Evolutionary conservation across 2,797 vertebrate species (phyloP), one percentile per base, ranked within the genome.

Genomic region (Lophotriccus pileatus): DNA sequence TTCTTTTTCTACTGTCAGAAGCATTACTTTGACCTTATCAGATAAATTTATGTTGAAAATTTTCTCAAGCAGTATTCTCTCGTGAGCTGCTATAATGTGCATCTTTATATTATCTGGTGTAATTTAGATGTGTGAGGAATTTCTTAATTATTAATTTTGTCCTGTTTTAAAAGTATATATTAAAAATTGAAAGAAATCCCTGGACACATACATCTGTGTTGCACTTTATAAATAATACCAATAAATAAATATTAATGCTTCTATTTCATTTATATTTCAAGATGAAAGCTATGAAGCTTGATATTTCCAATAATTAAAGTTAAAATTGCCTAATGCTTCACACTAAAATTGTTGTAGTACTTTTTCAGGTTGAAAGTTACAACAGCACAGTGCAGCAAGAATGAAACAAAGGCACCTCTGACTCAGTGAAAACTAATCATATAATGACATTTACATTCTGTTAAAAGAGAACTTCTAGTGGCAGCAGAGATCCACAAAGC

Each of bases 11-110:
- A 60, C 94, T 97, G 81, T 96, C 96, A 91, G 66, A 59, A 93
- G 85, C 90, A 89, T 95, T 92, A 77, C 83, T 96, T 93, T 97
- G 97, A 97, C 94, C 95, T 97, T 98, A 97, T 96, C 96, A 96
- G 95, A 94, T 88, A 96, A 93, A 95, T 96, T 94, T 96, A 95
- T 96, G 90, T 93, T 89, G 91, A 95, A 84, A 94, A 91, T 92
- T 96, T 97, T 96, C 89, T 87, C 94, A 91, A 95, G 95, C 82
- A 94, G 67, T 93, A 93, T 85, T 95, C 96, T 96, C 92, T 68
- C 1, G 8, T 94, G 95, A 94, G 89, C 91, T 56, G 84, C 63
- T 96, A 63, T 80, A 94, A 94, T 78, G 63, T 72, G 62, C 84
- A 73, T 75, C 93, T 95, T 97, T 69, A 60, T 95, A 84, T 94